Evolutionary conservation across 1,140 invertebrate genomes (phyloP).

Genomic region (Elysia chlorotica): DNA sequence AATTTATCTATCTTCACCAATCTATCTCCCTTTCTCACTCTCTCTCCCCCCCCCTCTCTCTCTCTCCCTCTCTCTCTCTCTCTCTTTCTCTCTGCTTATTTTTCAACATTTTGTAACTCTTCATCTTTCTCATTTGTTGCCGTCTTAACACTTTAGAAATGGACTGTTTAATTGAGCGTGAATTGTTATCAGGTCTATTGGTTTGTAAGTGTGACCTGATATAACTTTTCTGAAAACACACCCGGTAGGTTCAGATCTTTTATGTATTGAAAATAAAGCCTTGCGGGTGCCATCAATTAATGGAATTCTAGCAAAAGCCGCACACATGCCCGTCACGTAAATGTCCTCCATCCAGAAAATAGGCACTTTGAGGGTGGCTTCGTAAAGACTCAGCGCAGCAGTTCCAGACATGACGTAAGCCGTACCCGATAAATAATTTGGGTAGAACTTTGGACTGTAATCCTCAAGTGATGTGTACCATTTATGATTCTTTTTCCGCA

Average conservation of each 20-base stretch:
- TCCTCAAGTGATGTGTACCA: constrained; percentile 58
- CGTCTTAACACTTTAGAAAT: too few relatives aligned
- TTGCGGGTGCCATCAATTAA: constrained; percentile 22
- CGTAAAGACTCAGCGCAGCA: constrained; percentile 44
- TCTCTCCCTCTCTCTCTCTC: too few relatives aligned
- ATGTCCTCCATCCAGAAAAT: constrained; percentile 61
- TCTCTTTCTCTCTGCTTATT: too few relatives aligned
- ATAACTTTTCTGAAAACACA: constrained; percentile 35
- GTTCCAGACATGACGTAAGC: constrained; percentile 55
- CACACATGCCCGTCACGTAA: constrained; percentile 58
- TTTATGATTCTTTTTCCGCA: constrained; percentile 55
- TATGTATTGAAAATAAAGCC: constrained; percentile 29
- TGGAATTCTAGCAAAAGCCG: constrained; percentile 27
- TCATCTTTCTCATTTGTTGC: too few relatives aligned
- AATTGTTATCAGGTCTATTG: constrained; percentile 32
- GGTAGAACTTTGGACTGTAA: constrained; percentile 54
- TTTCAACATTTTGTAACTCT: too few relatives aligned
- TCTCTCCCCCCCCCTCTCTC: too few relatives aligned
- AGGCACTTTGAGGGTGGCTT: constrained; percentile 35
- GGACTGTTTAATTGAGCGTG: constrained; percentile 34
- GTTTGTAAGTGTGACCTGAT: constrained; percentile 34
- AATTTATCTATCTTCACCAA: too few relatives aligned
- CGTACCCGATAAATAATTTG: constrained; percentile 57
- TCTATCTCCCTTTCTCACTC: too few relatives aligned
- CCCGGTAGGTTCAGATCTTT: constrained; percentile 19